Conservation (phyloP, 2,888 invertebrate genomes). For the Geophilus truncorum region DNA sequence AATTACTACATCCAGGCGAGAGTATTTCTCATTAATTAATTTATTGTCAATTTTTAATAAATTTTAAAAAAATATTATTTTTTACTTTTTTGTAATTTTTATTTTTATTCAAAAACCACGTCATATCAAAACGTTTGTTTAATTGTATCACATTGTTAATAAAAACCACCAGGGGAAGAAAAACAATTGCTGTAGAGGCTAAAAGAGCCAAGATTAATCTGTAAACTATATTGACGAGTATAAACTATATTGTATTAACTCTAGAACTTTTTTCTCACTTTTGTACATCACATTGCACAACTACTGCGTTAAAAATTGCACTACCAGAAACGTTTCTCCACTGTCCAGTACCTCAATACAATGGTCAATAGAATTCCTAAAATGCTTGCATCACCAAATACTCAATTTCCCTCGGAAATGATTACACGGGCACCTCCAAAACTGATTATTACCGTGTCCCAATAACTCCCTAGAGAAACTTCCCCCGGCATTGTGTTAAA, state of each 20-base stretch:
- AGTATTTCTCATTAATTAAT: neutral
- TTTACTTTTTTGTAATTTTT: too few species aligned
- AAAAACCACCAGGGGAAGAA: neutral
- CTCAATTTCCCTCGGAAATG: neutral
- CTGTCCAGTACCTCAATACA: neutral
- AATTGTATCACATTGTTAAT: neutral
- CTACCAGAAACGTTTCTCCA: neutral
- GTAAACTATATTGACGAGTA: constrained; percentile 14
- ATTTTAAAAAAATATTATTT: too few species aligned
- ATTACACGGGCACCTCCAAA: neutral
- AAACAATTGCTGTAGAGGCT: neutral
- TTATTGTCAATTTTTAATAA: neutral
- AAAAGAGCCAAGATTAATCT: constrained; percentile 12
- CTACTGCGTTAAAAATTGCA: neutral
- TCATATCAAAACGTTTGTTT: too few species aligned
- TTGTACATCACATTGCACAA: neutral
- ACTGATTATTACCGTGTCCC: neutral
- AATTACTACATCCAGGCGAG: neutral
- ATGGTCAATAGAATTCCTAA: neutral
- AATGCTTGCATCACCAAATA: neutral
- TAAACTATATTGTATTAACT: neutral
- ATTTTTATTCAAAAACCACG: too few species aligned
- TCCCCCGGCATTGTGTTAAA: neutral
- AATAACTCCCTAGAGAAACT: neutral
- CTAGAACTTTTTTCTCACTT: neutral